Percentiles rank a stretch among this genome's conserved stretches.
These are phyloP conservation scores for Perca fluviatilis DNA, from an alignment of 2,113 vertebrate species.

Conservation along the genomic window DNA sequence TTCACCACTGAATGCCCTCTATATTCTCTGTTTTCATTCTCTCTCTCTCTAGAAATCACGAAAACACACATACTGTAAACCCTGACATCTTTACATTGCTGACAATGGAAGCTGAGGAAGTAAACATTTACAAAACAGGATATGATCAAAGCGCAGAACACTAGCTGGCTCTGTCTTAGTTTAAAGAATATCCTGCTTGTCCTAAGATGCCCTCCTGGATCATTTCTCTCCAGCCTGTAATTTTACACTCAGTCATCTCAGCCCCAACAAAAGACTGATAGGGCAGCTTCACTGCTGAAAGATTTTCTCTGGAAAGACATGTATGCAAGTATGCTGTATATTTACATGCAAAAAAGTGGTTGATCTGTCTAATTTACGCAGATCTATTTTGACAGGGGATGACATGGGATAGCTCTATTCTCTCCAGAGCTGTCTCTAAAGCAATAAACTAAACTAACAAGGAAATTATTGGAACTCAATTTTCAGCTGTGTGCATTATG, in stretches of 20 bases:
- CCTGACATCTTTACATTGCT: conserved; percentile 10
- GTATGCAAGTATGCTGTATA: background rate
- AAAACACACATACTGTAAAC: conserved; percentile 5
- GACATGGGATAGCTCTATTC: background rate
- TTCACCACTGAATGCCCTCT: background rate
- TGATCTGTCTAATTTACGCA: background rate
- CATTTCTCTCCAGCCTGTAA: conserved; percentile 28
- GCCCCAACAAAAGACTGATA: conserved; percentile 7
- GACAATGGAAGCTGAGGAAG: conserved; percentile 11
- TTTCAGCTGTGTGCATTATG: background rate
- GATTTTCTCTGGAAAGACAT: background rate
- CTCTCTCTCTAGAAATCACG: background rate
- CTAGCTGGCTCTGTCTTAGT: conserved; percentile 18
- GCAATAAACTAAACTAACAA: background rate
- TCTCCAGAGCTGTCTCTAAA: background rate
- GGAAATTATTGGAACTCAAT: background rate
- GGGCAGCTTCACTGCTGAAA: conserved; percentile 7
- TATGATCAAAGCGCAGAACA: conserved; percentile 1
- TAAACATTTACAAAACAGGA: conserved; percentile 39
- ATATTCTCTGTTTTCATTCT: conserved; percentile 4
- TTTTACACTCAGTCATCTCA: conserved; percentile 21
- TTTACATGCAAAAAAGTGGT: background rate
- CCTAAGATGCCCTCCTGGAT: conserved; percentile 24
- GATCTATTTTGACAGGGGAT: background rate
- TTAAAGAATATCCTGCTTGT: conserved; percentile 39